phyloP scores from a whole-genome alignment of 1,140 invertebrate genomes.

The Nomia melanderi region DNA sequence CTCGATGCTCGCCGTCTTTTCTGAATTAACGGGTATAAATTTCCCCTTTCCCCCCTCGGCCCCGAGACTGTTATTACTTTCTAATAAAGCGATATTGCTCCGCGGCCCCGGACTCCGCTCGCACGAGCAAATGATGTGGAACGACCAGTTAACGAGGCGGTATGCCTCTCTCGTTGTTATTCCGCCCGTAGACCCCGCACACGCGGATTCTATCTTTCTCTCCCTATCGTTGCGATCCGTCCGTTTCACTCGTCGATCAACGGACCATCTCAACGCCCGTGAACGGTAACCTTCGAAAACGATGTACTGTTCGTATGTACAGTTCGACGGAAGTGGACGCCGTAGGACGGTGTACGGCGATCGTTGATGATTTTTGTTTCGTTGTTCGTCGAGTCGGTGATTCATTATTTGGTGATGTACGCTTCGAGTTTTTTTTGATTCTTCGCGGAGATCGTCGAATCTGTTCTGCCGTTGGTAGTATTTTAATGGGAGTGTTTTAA shows the following conservation, averaged over 20 bases:
- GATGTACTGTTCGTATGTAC: not conserved
- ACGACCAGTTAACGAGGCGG: slow-evolving; percentile 69
- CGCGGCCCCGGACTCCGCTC: slow-evolving; percentile 29
- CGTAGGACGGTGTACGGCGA: too few relatives aligned
- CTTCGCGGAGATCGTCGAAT: too few relatives aligned
- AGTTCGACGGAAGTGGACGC: not conserved
- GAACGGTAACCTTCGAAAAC: slow-evolving; percentile 23
- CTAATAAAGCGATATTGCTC: slow-evolving; percentile 70
- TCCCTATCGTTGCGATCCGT: slow-evolving; percentile 60
- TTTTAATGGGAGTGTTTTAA: not conserved
- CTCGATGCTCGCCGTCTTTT: slow-evolving; percentile 53
- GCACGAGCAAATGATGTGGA: slow-evolving; percentile 66
- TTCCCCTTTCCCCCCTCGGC: slow-evolving; percentile 57
- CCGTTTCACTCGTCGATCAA: slow-evolving; percentile 55
- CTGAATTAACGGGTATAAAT: slow-evolving; percentile 59
- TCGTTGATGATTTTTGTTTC: too few relatives aligned
- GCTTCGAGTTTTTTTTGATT: too few relatives aligned
- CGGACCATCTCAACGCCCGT: slow-evolving; percentile 34
- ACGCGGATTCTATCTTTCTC: slow-evolving; percentile 28
- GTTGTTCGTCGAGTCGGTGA: too few relatives aligned
- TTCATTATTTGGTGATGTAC: too few relatives aligned
- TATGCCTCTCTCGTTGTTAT: slow-evolving; percentile 43
- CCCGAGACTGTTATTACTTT: slow-evolving; percentile 67
- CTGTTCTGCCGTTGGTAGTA: too few relatives aligned
- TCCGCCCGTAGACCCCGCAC: not conserved